Evolutionary conservation across 2,888 invertebrate species (phyloP).

Genomic region (Mesoligia furuncula): DNA sequence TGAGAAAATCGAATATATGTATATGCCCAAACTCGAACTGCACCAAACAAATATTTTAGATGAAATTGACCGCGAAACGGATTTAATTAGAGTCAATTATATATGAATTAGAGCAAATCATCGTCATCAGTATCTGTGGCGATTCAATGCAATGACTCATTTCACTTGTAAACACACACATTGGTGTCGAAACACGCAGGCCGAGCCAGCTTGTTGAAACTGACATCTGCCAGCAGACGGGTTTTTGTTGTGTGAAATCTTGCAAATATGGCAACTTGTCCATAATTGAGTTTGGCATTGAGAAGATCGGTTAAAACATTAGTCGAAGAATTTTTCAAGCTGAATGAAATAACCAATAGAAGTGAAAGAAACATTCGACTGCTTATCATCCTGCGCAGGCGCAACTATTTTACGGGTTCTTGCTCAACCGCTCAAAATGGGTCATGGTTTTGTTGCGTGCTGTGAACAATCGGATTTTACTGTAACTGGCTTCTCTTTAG

Average conservation of each 20-base stretch:
- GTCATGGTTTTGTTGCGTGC: conserved; percentile 50
- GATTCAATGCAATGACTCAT: conserved; percentile 59
- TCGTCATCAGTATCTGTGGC: conserved; percentile 47
- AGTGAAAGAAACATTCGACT: conserved; percentile 15
- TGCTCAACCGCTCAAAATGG: conserved; percentile 47
- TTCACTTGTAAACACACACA: conserved; percentile 57
- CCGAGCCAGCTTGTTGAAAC: conserved; percentile 31
- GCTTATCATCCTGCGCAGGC: conserved; percentile 21
- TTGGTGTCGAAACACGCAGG: conserved; percentile 43
- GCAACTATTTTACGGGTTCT: conserved; percentile 38
- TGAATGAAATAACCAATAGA: conserved; percentile 29
- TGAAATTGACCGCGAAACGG: conserved; percentile 40
- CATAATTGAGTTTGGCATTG: conserved; percentile 41
- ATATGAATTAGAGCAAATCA: conserved; percentile 57
- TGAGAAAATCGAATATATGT: conserved; percentile 38
- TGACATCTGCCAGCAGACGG: conserved; percentile 44
- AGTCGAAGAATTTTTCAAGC: conserved; percentile 20
- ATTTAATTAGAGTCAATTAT: conserved; percentile 46
- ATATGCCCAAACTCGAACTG: background rate
- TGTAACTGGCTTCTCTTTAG: conserved; percentile 21
- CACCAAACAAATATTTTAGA: conserved; percentile 35
- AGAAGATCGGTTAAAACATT: conserved; percentile 29
- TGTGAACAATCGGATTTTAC: conserved; percentile 32
- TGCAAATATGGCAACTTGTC: conserved; percentile 47
- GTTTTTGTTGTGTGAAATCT: conserved; percentile 56